Evolutionary conservation across 2,113 vertebrate genomes (phyloP), one percentile per base, ranked within the genome.

Genomic region (Tenrec ecaudatus): DNA sequence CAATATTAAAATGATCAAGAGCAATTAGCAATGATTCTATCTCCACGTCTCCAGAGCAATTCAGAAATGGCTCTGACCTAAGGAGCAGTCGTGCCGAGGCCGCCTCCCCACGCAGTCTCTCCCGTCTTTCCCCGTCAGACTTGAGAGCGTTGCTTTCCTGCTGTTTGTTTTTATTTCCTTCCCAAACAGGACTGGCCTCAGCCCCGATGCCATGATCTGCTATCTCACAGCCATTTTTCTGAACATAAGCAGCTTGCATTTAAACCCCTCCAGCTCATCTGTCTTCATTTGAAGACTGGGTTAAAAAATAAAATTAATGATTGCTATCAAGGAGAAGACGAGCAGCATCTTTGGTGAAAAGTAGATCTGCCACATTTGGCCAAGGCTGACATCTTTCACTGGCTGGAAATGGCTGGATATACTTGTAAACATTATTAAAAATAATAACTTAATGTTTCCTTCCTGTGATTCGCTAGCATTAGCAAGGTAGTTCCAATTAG

Each of bases 351-450:
- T 98, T 98, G 98, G 98, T 99, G 98, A 99, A 98, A 98, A 98
- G 98, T 98, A 98, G 98, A 97, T 97, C 98, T 99, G 99, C 98
- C 98, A 98, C 97, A 98, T 98, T 97, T 97, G 97, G 97, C 98
- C 98, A 98, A 98, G 98, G 98, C 98, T 98, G 98, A 98, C 98
- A 99, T 99, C 99, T 98, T 98, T 99, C 99, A 99, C 98, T 66
- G 96, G 98, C 98, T 98, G 98, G 98, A 99, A 99, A 98, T 98
- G 98, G 98, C 98, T 98, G 98, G 98, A 98, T 98, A 98, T 98
- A 98, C 98, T 99, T 99, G 99, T 99, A 99, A 99, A 99, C 98
- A 99, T 99, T 99, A 99, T 99, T 99, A 99, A 99, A 99, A 99
- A 99, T 99, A 99, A 99, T 99, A 99, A 99, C 98, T 98, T 98